Conservation (phyloP, 2,797 vertebrate species). For the Huso huso region DNA sequence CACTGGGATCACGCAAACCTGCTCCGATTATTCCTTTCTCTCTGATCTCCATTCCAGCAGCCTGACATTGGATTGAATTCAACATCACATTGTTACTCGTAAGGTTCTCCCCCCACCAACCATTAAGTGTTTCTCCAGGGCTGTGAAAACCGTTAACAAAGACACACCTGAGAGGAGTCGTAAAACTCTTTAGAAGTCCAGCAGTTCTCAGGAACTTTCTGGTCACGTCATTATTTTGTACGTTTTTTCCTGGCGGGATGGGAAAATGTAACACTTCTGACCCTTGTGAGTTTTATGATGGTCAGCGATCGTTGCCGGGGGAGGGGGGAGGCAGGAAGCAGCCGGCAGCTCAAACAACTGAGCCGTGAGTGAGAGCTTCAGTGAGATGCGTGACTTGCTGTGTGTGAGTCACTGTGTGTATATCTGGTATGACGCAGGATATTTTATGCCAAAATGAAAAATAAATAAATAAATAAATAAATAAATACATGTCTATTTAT, state of each 20-base stretch:
- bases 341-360: too few species aligned
- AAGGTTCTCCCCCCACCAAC: constrained; percentile 4
- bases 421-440: too few species aligned
- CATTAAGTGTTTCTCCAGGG: constrained; percentile 37
- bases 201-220: constrained; percentile 20
- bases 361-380: too few species aligned
- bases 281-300: too few species aligned
- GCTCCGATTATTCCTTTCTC: background rate
- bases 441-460: too few species aligned
- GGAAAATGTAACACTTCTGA: too few species aligned
- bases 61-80: constrained; percentile 10
- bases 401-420: too few species aligned
- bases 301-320: too few species aligned
- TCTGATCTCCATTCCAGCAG: background rate
- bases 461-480: too few species aligned
- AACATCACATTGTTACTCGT: constrained; percentile 15
- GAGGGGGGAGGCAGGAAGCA: too few species aligned
- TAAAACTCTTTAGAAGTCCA: constrained; percentile 26
- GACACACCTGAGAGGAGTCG: constrained; percentile 35
- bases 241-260: background rate
- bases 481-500: too few species aligned
- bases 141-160: constrained; percentile 32
- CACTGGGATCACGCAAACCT: background rate
- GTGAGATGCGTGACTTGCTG: too few species aligned
- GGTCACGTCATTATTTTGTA: constrained; percentile 17